Base-by-base conservation (phyloP, 2,888 invertebrate species). In the Drosophila mercatorum region DNA sequence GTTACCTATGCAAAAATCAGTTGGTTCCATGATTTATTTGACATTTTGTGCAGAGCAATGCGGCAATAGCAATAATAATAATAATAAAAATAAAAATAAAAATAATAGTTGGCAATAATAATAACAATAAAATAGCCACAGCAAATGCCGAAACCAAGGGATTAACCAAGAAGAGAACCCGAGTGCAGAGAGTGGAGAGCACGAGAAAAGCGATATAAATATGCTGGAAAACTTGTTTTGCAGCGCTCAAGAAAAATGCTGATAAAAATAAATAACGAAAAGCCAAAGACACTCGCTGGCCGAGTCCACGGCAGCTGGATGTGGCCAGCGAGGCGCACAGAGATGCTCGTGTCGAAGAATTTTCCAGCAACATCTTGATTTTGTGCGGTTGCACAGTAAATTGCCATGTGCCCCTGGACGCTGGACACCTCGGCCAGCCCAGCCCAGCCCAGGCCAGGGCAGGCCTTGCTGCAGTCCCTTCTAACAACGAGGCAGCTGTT, bases 321-420 rank as follows among this genome's bases (percentile, higher is more conserved):
- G 31, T 31, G 22, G 40, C 34, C 31, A 41, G 40, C 51, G 59
- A 71, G 60, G 68, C 61, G 68, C 51, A 41, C 51, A 47, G 60
- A 44, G 64, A 47, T 46, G 58, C 68, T 62, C 57, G 61, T 66
- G 68, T 56, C 65, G 58, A 69, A 80, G 75, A 84, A 80, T 80
- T 88, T 80, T 84, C 83, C 80, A 75, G 67, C 70, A 83, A 81
- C 83, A 83, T 83, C 83, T 83, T 85, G 83, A 83, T 83, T 82
- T 78, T 66, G 69, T 40, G 47, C 28, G 49, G 62, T 73, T 64
- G 76, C 76, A 68, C 51, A 60, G 61, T 59, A 78, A 78, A 74
- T 78, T 70, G 73, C 67, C 57, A 63, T 56, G 63, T 51, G 38
- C 62, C 57, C 51, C 71, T 66, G 22, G 22, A 22, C 22, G 55